phyloP scores from a whole-genome alignment of 2,888 invertebrate species.

The Antitype chi region DNA sequence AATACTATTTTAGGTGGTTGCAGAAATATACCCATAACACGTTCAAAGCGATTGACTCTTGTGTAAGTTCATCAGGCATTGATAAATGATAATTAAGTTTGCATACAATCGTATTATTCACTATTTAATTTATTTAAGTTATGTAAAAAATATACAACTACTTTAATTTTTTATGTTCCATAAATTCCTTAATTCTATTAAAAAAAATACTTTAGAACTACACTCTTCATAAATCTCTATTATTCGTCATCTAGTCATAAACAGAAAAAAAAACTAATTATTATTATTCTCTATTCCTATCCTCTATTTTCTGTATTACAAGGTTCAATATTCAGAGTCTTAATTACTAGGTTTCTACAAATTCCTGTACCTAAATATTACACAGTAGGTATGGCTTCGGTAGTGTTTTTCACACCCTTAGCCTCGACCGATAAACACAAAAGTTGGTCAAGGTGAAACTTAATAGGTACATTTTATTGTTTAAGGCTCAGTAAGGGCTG shows the following conservation, averaged over 20 bases:
- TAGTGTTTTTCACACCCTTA: constrained; percentile 9
- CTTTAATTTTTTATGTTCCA: too few species aligned
- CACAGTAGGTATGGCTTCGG: background rate
- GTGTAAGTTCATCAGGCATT: background rate
- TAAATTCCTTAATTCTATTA: too few species aligned
- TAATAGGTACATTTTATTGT: constrained; percentile 21
- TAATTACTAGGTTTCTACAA: background rate
- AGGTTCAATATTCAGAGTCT: too few species aligned
- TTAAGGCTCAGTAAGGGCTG: background rate
- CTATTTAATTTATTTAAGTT: too few species aligned
- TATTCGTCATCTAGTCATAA: too few species aligned
- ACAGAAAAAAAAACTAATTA: too few species aligned
- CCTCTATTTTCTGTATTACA: too few species aligned
- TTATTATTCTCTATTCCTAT: too few species aligned
- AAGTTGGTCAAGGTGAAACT: constrained; percentile 44
- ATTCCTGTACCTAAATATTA: constrained; percentile 1
- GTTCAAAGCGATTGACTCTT: background rate
- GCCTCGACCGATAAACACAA: constrained; percentile 6
- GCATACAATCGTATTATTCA: too few species aligned
- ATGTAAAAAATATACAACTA: too few species aligned
- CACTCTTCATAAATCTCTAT: too few species aligned
- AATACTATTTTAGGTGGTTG: background rate
- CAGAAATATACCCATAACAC: background rate
- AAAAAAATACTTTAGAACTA: too few species aligned
- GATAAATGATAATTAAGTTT: background rate